A percentile compares a stretch with the other conserved stretches of the same genome.
phyloP scores from a whole-genome alignment of 2,113 vertebrate species.

The Chlamydotis undulata region DNA sequence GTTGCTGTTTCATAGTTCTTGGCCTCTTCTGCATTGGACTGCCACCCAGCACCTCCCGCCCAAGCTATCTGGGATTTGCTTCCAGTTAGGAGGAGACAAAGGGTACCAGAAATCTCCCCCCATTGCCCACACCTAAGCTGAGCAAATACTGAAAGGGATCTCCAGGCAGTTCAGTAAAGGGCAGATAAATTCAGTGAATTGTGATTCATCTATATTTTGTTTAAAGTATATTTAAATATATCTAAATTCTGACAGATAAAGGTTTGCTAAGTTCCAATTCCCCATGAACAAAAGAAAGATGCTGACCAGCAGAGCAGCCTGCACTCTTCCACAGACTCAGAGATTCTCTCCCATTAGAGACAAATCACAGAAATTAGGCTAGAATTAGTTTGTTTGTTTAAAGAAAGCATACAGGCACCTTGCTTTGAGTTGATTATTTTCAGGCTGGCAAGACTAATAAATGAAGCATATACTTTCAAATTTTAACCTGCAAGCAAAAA shows the following conservation, averaged over 20 bases:
- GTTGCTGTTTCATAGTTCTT: constrained; percentile 27
- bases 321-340: background rate
- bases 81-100: background rate
- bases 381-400: background rate
- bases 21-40: background rate
- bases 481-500: background rate
- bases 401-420: background rate
- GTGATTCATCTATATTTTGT: background rate
- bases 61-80: background rate
- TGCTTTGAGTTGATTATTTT: background rate
- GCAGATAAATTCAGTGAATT: background rate
- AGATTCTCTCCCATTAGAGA: background rate
- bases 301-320: background rate
- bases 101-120: background rate
- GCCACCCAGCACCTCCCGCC: background rate
- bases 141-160: background rate
- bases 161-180: background rate
- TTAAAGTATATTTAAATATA: background rate
- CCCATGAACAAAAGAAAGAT: background rate
- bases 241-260: background rate
- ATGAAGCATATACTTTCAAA: background rate
- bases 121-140: background rate
- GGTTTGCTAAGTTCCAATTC: background rate
- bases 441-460: background rate
- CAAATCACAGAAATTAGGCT: background rate